Evolutionary conservation across 2,113 vertebrate species (phyloP).

Genomic region (Forbesichthys papilliferus): DNA sequence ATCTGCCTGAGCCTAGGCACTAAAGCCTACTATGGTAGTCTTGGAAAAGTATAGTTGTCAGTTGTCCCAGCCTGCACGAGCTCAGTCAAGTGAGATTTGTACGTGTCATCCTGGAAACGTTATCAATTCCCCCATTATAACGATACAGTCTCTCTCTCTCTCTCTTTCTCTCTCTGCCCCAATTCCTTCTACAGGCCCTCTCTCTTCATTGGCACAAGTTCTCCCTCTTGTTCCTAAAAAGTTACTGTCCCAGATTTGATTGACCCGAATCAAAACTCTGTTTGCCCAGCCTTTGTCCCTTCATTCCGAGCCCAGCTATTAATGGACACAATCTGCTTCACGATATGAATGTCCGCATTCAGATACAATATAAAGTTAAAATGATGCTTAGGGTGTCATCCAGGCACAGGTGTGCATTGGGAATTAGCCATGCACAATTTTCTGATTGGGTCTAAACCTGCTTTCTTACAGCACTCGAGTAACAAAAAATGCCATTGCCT

Average conservation of each 20-base stretch:
- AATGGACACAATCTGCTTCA: not conserved
- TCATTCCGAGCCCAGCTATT: conserved; percentile 9
- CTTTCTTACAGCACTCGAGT: too few species aligned
- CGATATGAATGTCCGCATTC: conserved; percentile 8
- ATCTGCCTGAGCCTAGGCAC: too few species aligned
- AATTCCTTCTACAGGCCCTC: not conserved
- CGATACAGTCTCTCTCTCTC: not conserved
- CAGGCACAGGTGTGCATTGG: too few species aligned
- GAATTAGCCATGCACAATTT: too few species aligned
- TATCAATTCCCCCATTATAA: not conserved
- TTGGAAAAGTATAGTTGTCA: not conserved
- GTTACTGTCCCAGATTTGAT: conserved; percentile 24
- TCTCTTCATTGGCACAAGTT: not conserved
- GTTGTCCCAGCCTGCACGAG: too few species aligned
- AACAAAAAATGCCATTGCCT: too few species aligned
- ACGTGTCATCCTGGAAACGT: too few species aligned
- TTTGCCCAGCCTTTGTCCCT: not conserved
- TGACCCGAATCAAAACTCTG: conserved; percentile 17
- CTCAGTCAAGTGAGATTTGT: too few species aligned
- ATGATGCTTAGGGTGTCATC: not conserved
- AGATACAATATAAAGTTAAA: conserved; percentile 21
- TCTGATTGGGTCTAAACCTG: too few species aligned
- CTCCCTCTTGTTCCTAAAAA: conserved; percentile 4
- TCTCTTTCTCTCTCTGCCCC: not conserved
- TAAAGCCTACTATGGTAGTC: not conserved